Conservation (phyloP, 2,888 invertebrate species). For the Caenorhabditis sp. region DNA sequence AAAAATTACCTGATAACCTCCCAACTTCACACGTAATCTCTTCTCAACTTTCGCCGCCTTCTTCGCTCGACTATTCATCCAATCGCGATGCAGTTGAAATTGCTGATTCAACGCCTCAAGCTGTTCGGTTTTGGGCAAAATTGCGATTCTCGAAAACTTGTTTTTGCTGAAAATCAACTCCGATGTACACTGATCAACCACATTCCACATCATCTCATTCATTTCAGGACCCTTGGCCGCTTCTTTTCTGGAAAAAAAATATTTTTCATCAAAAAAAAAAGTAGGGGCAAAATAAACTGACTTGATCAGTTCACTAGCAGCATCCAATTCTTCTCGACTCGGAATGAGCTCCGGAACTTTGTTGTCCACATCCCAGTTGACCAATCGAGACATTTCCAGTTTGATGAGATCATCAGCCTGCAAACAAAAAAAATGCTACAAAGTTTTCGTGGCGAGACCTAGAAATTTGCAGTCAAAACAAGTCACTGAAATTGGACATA, state of each 20-base stretch:
- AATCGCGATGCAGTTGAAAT: slow-evolving; percentile 79
- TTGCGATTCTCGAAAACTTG: slow-evolving; percentile 61
- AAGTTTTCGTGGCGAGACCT: no score
- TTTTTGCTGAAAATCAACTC: slow-evolving; percentile 59
- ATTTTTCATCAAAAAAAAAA: not conserved
- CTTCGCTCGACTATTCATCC: slow-evolving; percentile 96
- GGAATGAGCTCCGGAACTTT: slow-evolving; percentile 52
- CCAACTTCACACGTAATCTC: slow-evolving; percentile 92
- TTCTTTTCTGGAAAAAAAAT: slow-evolving; percentile 28
- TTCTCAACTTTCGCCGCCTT: slow-evolving; percentile 96
- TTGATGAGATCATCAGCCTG: slow-evolving; percentile 69
- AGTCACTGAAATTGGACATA: no score
- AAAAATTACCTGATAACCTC: slow-evolving; percentile 86
- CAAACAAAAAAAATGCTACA: no score
- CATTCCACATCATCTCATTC: slow-evolving; percentile 60
- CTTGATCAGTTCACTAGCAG: slow-evolving; percentile 48
- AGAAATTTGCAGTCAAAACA: no score
- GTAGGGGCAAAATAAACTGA: slow-evolving; percentile 1
- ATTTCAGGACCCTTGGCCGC: slow-evolving; percentile 43
- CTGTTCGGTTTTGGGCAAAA: slow-evolving; percentile 59
- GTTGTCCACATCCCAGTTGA: slow-evolving; percentile 64
- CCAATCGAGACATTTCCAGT: slow-evolving; percentile 73
- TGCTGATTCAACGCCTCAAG: slow-evolving; percentile 63
- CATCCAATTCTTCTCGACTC: slow-evolving; percentile 54
- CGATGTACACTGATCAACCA: slow-evolving; percentile 60